Percentiles rank a stretch among this genome's conserved stretches.
phyloP scores from a whole-genome alignment of 2,888 invertebrate species.

The Nomada goodeniana region DNA sequence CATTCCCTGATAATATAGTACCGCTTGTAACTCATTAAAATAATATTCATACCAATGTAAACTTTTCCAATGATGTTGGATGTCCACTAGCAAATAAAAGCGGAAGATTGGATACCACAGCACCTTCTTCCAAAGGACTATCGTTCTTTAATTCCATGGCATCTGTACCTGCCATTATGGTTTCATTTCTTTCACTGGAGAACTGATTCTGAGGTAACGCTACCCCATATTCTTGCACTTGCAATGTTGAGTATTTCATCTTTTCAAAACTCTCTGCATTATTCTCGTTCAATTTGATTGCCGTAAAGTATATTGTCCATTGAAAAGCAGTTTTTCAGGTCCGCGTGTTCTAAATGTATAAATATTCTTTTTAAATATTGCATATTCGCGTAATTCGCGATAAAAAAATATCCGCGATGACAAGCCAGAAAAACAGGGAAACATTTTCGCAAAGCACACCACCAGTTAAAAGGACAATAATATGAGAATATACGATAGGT shows the following conservation, averaged over 20 bases:
- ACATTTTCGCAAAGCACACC: too few relatives aligned
- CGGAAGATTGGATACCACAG: constrained; percentile 90
- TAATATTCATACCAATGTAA: constrained; percentile 83
- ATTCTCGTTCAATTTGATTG: constrained; percentile 8
- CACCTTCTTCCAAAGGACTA: constrained; percentile 76
- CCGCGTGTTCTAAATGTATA: constrained; percentile 11
- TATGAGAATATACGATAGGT: too few relatives aligned
- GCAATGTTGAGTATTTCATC: constrained; percentile 78
- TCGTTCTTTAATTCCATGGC: constrained; percentile 72
- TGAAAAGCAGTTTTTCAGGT: background rate
- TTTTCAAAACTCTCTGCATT: constrained; percentile 47
- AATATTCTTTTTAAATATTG: constrained; percentile 1
- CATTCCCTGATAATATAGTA: background rate
- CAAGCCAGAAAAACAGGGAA: background rate
- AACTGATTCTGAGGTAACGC: constrained; percentile 77
- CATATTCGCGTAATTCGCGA: background rate
- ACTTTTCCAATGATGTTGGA: constrained; percentile 88
- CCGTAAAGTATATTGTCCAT: background rate
- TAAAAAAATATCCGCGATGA: background rate
- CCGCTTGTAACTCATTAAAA: background rate
- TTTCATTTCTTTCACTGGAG: constrained; percentile 74
- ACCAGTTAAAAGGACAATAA: too few relatives aligned
- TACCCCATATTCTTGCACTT: constrained; percentile 79
- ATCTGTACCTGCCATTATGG: constrained; percentile 77
- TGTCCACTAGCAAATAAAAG: constrained; percentile 90